Conservation (phyloP, 2,888 invertebrate species). For the Callosobruchus maculatus region DNA sequence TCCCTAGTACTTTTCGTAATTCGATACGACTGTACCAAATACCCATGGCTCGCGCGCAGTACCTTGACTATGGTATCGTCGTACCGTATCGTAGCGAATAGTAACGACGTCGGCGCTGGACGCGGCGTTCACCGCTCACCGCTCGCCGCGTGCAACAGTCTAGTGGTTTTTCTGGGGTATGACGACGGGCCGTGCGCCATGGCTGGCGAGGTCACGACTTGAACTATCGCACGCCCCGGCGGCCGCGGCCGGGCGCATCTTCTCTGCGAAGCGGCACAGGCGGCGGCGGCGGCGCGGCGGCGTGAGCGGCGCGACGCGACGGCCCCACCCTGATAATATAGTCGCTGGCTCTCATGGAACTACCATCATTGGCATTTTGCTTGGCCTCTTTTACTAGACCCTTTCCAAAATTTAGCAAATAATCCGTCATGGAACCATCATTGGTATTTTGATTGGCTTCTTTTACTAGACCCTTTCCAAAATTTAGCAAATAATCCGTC, state of each 20-base stretch:
- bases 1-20: too few species aligned
- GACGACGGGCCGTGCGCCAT: conserved; percentile 10
- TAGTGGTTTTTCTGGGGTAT: conserved; percentile 39
- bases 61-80: background rate
- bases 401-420: too few species aligned
- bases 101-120: background rate
- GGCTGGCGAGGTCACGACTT: conserved; percentile 51
- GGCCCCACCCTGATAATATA: conserved; percentile 22
- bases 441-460: too few species aligned
- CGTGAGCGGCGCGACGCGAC: background rate
- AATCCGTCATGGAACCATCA: too few species aligned
- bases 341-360: conserved; percentile 13
- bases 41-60: background rate
- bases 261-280: too few species aligned
- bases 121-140: background rate
- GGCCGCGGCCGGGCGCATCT: conserved; percentile 48
- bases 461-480: too few species aligned
- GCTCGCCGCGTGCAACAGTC: conserved; percentile 21
- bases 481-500: too few species aligned
- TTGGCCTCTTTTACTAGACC: too few species aligned
- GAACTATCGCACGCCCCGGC: conserved; percentile 58
- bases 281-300: background rate
- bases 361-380: background rate
- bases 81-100: background rate
- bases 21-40: too few species aligned